Evolutionary conservation across 2,797 vertebrate species (phyloP), one percentile per base, ranked within the genome.

Genomic region (Sebastes wilsoni): DNA sequence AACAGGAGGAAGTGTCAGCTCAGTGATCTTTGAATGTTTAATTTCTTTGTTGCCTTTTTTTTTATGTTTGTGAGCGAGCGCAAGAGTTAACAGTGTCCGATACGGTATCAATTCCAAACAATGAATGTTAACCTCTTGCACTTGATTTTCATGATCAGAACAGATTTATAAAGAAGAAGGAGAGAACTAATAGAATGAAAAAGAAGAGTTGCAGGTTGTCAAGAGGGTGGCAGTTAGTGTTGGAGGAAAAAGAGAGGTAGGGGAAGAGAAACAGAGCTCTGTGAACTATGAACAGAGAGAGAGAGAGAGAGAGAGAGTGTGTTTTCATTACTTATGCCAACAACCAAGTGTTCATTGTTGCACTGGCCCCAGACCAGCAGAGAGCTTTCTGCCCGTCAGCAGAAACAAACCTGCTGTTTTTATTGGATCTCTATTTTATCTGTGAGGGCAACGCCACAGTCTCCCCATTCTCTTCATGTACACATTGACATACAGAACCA

Each of bases 291-390:
- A 70, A 76, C 54, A 76, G 46, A 59, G 72, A 34, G 54, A 73
- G 72, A n/a, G 23, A 13, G 34, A 36, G 34, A 36, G 34, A 67
- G 73, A 62, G 30, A 80, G 70, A 66, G 70, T 14, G 23, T 92
- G 93, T 94, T 94, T 92, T 92, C 86, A 80, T 79, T 91, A 77
- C 90, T 88, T 89, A 77, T 90, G 85, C 89, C 89, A 92, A 93
- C 92, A 94, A 75, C 77, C 77, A 86, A 87, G 79, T 76, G 77
- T 87, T 89, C 80, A 83, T 75, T 87, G 85, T 90, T 87, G 54
- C 78, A 66, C 68, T 72, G 83, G 74, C 78, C 76, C 54, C 68
- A 83, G 69, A 89, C 75, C 56, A 72, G 79, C 81, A 70, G 73
- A 82, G 61, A 74, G 61, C 76, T 81, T 89, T 86, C 54, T 79